Evolutionary conservation across 2,888 invertebrate genomes (phyloP).

Genomic region (Coelinius sp.): DNA sequence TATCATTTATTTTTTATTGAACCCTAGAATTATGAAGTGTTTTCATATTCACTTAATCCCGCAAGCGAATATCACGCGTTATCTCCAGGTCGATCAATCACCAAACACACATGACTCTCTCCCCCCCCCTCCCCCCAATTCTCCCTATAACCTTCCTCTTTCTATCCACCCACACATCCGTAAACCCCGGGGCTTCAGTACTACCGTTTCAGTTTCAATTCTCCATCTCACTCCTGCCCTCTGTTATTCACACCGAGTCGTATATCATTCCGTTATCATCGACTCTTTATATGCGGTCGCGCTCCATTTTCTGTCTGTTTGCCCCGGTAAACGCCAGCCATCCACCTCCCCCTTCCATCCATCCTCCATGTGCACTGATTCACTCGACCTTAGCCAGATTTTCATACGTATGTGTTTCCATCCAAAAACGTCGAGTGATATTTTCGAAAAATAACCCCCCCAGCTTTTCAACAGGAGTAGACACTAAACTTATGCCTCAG

Average conservation of each 20-base stretch:
- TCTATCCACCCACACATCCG: constrained; percentile 24
- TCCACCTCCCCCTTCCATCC: constrained; percentile 40
- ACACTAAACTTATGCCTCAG: neutral
- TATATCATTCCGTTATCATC: constrained; percentile 72
- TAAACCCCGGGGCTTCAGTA: neutral
- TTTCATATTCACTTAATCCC: constrained; percentile 69
- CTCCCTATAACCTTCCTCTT: constrained; percentile 19
- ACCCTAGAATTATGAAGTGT: constrained; percentile 54
- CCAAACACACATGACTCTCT: constrained; percentile 42
- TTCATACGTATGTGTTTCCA: constrained; percentile 52
- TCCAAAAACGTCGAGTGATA: constrained; percentile 10
- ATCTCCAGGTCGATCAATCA: constrained; percentile 70
- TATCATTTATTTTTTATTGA: constrained; percentile 35
- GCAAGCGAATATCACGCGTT: constrained; percentile 66
- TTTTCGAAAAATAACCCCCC: neutral
- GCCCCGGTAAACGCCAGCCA: constrained; percentile 63
- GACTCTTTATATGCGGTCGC: constrained; percentile 71
- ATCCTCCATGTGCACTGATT: constrained; percentile 59
- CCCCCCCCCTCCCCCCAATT: constrained; percentile 26
- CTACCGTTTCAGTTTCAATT: constrained; percentile 21
- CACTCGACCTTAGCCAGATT: constrained; percentile 67
- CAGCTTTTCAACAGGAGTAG: neutral
- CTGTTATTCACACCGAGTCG: constrained; percentile 68
- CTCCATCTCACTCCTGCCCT: constrained; percentile 31
- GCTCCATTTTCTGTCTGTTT: constrained; percentile 71